phyloP scores from a whole-genome alignment of 2,888 invertebrate genomes.

The Tetragonula carbonaria region DNA sequence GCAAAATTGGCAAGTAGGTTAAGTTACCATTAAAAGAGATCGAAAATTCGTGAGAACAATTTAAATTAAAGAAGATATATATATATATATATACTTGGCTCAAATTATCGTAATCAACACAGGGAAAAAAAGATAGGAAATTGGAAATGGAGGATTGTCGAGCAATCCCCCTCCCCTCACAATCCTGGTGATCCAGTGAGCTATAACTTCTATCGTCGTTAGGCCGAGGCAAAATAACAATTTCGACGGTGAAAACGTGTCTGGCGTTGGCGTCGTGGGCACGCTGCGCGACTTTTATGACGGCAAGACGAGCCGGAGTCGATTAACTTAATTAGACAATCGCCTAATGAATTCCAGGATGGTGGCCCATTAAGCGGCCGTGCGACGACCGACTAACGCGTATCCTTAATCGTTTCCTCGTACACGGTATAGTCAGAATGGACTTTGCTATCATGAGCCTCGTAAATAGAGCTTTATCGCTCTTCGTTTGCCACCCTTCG shows the following conservation, averaged over 20 bases:
- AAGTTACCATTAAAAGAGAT: neutral
- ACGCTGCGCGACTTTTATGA: constrained; percentile 63
- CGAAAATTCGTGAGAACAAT: neutral
- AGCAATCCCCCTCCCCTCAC: neutral
- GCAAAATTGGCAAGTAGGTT: neutral
- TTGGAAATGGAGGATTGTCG: neutral
- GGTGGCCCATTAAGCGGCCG: constrained; percentile 58
- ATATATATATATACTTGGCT: too few species aligned
- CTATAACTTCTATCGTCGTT: constrained; percentile 31
- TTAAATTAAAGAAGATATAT: too few species aligned
- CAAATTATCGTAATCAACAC: neutral
- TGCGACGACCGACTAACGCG: constrained; percentile 55
- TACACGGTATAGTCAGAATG: constrained; percentile 56
- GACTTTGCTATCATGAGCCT: constrained; percentile 49
- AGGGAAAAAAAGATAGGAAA: neutral
- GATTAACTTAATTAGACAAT: constrained; percentile 82
- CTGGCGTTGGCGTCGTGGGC: constrained; percentile 53
- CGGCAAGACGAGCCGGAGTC: constrained; percentile 68
- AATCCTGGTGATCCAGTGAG: constrained; percentile 20
- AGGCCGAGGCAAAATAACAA: constrained; percentile 62
- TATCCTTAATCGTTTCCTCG: constrained; percentile 60
- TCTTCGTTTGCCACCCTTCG: constrained; percentile 33
- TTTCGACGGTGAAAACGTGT: constrained; percentile 56
- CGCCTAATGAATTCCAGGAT: constrained; percentile 79
- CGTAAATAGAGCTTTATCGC: constrained; percentile 62